Percentiles rank a stretch among this genome's conserved stretches.
These are phyloP conservation scores for Bombylius discolor DNA, from an alignment of 2,888 invertebrate species.

Conservation along the genomic window DNA sequence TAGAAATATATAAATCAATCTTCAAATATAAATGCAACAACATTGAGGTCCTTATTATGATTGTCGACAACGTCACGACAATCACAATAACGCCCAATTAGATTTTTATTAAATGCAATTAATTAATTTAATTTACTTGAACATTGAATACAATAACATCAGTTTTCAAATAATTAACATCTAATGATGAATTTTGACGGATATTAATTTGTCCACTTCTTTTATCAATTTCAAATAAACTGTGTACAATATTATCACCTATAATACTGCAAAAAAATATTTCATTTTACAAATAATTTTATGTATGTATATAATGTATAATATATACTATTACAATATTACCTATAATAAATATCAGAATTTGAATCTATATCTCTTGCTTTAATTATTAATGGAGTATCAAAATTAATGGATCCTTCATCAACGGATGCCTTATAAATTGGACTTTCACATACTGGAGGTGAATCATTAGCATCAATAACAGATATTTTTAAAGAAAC, in stretches of 20 bases:
- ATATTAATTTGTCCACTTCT: conserved; percentile 33
- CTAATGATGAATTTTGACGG: conserved; percentile 29
- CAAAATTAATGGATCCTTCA: conserved; percentile 74
- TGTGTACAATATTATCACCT: conserved; percentile 27
- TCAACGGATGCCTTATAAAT: conserved; percentile 71
- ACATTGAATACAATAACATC: conserved; percentile 33
- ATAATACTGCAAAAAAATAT: conserved; percentile 23
- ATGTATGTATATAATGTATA: not conserved
- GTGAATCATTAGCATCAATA: conserved; percentile 78
- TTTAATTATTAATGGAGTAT: conserved; percentile 58
- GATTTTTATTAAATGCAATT: no score
- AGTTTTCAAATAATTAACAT: conserved; percentile 33
- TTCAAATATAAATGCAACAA: no score
- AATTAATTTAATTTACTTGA: conserved; percentile 19
- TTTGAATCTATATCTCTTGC: conserved; percentile 72
- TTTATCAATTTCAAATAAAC: conserved; percentile 32
- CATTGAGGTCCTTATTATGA: no score
- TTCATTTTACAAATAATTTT: conserved; percentile 3
- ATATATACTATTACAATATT: not conserved
- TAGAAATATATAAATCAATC: conserved; percentile 25
- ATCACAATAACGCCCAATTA: no score
- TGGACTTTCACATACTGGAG: conserved; percentile 65
- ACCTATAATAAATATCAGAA: conserved; percentile 59
- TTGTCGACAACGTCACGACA: no score
- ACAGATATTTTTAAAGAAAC: conserved; percentile 68